Base-by-base conservation (phyloP, 2,888 invertebrate genomes). In the Diarsia mendica region DNA sequence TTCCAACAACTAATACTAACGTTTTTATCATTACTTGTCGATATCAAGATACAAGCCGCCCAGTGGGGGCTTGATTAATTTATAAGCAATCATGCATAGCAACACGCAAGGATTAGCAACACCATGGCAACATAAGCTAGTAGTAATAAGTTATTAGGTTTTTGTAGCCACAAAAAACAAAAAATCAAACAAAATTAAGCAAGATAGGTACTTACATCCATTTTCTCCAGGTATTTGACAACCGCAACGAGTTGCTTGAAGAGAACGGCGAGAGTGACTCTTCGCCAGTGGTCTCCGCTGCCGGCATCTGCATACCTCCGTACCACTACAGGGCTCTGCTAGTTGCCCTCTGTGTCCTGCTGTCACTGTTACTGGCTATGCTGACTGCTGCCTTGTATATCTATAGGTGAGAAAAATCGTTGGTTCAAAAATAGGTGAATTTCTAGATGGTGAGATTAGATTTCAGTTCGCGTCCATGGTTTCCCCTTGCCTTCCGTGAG, bases 271-370 rank as follows among this genome's bases (percentile, higher is more conserved):
- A 97, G 0, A 96, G 97, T 3, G 97, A 97, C 87, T 97, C 98
- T 0, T 95, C 98, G 0, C 97, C 97, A 0, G 97, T 98, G 10
- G 95, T 96, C 8, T 94, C 98, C 77, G 97, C 98, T 82, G 98
- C 97, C 1, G 96, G 96, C 0, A 97, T 98, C 39, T 99, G 99
- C 92, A 97, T 99, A 79, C 98, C 98, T 2, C 97, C 98, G 5
- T 97, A 98, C 72, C 98, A 98, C 93, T 99, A 99, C 93, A 98
- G 99, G 89, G 98, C 98, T 0, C 94, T 99, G n/a, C 97, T 99
- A 71, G 98, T 98, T 3, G 98, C 98, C 0, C 97, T 99, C 0
- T 97, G 98, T 78, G 97, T 98, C 18, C 95, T 99, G 51, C 97
- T 98, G 86, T 97, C 98, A 13, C 94, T 98, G 55, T 93, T 98